Base-by-base conservation (phyloP, 2,797 vertebrate genomes). In the Columba guinea region DNA sequence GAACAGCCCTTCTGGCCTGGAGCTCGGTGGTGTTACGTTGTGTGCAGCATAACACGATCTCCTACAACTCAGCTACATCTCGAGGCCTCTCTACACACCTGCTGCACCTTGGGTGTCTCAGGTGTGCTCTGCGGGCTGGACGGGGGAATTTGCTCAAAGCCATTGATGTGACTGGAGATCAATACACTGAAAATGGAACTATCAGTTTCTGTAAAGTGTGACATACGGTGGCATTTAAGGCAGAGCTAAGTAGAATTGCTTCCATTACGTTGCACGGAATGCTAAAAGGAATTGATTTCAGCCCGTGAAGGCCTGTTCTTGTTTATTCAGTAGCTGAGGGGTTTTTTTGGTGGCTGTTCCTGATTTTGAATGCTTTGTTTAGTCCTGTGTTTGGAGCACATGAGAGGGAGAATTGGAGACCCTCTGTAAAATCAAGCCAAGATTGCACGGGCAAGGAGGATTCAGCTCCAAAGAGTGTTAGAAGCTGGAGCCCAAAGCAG, bases 251-350 rank as follows among this genome's bases (percentile, higher is more conserved):
- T 55, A 62, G 90, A 87, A 89, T 52, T 81, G 49, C 89, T 84
- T 63, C 67, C 69, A 5, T 75, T 55, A 34, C 63, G 11, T 5
- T 17, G 75, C 2, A 8, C 37, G 30, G 90, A 90, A 96, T 95
- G 7, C 79, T 82, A 86, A 91, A 55, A 26, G 78, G 82, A 94
- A 95, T 87, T 71, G 75, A 96, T 96, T 94, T 90, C 53, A 52
- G 51, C 51, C 62, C 55, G 56, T 26, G 59, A 69, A 87, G 63
- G 52, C 35, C 56, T 52, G 19, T 12, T 17, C 59, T 79, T 71
- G 56, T 90, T 91, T 84, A 53, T 78, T 69, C 63, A 74, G 9
- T 10, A 35, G 26, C 46, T 76, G 34, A 70, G 69, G 39, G 7
- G 1, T 2, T 1, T 60, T 46, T 90, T 55, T 58, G 34, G 56